These are phyloP conservation scores for Eupithecia subumbrata DNA, from an alignment of 2,888 invertebrate species.

Conservation along the genomic window DNA sequence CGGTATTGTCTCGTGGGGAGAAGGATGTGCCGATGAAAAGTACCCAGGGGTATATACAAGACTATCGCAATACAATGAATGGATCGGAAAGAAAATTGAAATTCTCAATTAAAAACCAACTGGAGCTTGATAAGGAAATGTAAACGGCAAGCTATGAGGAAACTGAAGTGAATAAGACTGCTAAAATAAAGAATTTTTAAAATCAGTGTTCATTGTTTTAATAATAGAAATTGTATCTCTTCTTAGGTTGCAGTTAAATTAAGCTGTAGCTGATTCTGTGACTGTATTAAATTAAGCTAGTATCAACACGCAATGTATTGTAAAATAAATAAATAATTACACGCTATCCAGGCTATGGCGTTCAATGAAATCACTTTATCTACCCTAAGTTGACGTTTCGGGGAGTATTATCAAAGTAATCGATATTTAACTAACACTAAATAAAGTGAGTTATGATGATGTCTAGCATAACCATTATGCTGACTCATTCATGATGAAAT, in stretches of 20 bases:
- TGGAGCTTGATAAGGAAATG: not conserved
- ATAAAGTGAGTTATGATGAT: conserved; percentile 17
- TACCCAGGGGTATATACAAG: conserved; percentile 85
- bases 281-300: not conserved
- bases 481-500: not conserved
- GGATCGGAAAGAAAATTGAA: conserved; percentile 57
- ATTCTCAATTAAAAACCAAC: conserved; percentile 21
- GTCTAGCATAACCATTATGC: not conserved
- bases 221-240: not conserved
- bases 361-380: conserved; percentile 49
- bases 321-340: conserved; percentile 46
- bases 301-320: conserved; percentile 23
- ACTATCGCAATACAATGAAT: conserved; percentile 68
- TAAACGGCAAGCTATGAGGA: not conserved
- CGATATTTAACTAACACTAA: conserved; percentile 26
- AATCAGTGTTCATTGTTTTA: not conserved
- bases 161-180: conserved; percentile 9
- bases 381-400: conserved; percentile 37
- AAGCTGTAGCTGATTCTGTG: not conserved
- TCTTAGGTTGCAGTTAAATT: not conserved
- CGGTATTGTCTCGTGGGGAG: conserved; percentile 85
- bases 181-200: not conserved
- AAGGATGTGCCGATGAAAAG: conserved; percentile 77
- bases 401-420: conserved; percentile 42
- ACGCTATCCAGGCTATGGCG: conserved; percentile 39